Evolutionary conservation across 2,113 vertebrate species (phyloP), one percentile per base, ranked within the genome.

Genomic region (Gallinago paraguaiae): DNA sequence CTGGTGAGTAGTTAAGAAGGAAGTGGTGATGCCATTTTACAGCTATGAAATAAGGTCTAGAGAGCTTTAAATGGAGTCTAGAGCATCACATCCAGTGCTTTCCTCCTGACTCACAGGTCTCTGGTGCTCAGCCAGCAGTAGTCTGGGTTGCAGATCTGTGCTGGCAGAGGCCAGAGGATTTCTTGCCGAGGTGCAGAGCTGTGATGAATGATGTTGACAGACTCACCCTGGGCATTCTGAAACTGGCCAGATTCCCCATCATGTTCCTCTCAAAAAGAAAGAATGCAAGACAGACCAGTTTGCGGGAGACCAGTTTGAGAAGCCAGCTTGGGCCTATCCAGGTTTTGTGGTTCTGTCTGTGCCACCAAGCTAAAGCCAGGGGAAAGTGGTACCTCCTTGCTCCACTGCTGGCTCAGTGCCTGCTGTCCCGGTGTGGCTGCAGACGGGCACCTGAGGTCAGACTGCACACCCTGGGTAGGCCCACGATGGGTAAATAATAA

Each of bases 161-260:
- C 81, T 91, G 83, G 69, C 82, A 75, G 45, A 25, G 59, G 30
- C 70, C 79, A 75, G 46, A 76, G 79, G 24, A 39, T 64, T 72
- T 53, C 45, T 14, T 43, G 51, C 46, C 17, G 67, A 76, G 69
- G 22, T 87, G 54, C 72, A 74, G 50, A 81, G 51, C 24, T 46
- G 25, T 22, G 78, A 64, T 51, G 65, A 65, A 23, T 68, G 15
- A 24, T 15, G 48, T 16, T 92, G 65, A 31, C 80, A 81, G 59
- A 33, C 48, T 46, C 3, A 6, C 5, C 54, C 77, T 63, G 78
- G 51, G 53, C 74, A 5, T 71, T 81, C n/a, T 25, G 90, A 60
- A 35, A 11, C 61, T 23, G 1, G 5, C 19, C 64, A 57, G 86
- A 11, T 22, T 11, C 27, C 28, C 37, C 0, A 1, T 7, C 11